Conservation (phyloP, 2,888 invertebrate genomes). For the Tineola bisselliella region DNA sequence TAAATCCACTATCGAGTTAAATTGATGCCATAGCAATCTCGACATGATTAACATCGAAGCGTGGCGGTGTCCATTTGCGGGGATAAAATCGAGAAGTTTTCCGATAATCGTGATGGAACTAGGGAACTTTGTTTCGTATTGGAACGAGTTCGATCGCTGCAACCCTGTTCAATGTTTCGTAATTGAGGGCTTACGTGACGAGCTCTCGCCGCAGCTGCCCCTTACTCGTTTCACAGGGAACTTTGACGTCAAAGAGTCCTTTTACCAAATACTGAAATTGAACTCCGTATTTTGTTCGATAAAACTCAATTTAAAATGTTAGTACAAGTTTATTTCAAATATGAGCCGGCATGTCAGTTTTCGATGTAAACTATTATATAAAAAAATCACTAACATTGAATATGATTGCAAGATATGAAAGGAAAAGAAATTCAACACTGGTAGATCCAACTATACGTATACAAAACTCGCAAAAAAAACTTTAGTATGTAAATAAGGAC, state of each 20-base stretch:
- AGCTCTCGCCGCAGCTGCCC: conserved; percentile 51
- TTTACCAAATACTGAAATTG: not conserved
- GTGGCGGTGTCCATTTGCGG: conserved; percentile 11
- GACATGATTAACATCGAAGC: not conserved
- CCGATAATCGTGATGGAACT: conserved; percentile 53
- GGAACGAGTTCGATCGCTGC: conserved; percentile 12
- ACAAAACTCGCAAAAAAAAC: conserved; percentile 51
- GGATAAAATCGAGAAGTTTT: conserved; percentile 16
- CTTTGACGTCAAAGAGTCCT: conserved; percentile 7
- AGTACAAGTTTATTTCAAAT: no score
- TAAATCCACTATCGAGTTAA: not conserved
- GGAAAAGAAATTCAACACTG: not conserved
- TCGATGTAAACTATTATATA: no score
- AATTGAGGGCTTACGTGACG: conserved; percentile 66
- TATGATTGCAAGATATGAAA: no score
- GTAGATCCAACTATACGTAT: conserved; percentile 22
- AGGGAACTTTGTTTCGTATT: conserved; percentile 41
- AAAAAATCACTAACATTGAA: no score
- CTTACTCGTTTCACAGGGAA: conserved; percentile 19
- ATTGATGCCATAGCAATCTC: not conserved
- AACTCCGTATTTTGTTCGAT: not conserved
- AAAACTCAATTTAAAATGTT: conserved; percentile 29
- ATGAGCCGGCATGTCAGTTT: no score
- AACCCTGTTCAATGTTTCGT: conserved; percentile 56
- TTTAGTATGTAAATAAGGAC: conserved; percentile 58